Evolutionary conservation across 2,888 invertebrate species (phyloP), one percentile per base, ranked within the genome.

Genomic region (Parelbella ahira): DNA sequence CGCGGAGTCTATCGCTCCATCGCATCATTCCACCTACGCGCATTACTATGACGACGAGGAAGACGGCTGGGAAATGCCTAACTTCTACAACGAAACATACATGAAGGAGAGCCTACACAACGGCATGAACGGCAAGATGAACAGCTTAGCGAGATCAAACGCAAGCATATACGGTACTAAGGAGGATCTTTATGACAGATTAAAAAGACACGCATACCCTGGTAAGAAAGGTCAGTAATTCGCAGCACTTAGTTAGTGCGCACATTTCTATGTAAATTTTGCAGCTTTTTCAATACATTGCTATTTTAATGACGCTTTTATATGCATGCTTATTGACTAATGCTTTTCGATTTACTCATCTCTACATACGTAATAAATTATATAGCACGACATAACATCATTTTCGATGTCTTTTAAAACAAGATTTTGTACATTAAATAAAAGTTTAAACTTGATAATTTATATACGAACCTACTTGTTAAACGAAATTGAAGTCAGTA

Each of bases 1-100:
- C 80, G 97, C 97, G 32, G 97, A 97, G 73, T 96, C 96, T 39
- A 97, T 97, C 57, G 97, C 97, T 0, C 97, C 97, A 0, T 97
- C 97, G 3, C 97, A 97, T 77, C 97, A 97, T 68, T 97, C 96
- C 30, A 97, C 97, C 0, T 97, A 97, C 75, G 97, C 97, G 2
- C 97, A 97, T 72, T 97, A 97, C 74, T 97, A 97, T 60, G 97
- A 97, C 68, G 97, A 97, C 58, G 97, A 97, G 68, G 97, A 97
- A 77, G 97, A 97, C 61, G 97, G 97, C 29, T 97, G 97, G 97
- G 97, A 97, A 72, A 97, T 97, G 97, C 97, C 97, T 0, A 97
- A 97, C 79, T 97, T 97, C 79, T 97, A 97, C 83, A 97, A 97
- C 73, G 97, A 97, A 81, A 96, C 97, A 1, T 97, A 97, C 68